Evolutionary conservation across 1,140 invertebrate genomes (phyloP).

Genomic region (Aphelenchoides fujianensis): DNA sequence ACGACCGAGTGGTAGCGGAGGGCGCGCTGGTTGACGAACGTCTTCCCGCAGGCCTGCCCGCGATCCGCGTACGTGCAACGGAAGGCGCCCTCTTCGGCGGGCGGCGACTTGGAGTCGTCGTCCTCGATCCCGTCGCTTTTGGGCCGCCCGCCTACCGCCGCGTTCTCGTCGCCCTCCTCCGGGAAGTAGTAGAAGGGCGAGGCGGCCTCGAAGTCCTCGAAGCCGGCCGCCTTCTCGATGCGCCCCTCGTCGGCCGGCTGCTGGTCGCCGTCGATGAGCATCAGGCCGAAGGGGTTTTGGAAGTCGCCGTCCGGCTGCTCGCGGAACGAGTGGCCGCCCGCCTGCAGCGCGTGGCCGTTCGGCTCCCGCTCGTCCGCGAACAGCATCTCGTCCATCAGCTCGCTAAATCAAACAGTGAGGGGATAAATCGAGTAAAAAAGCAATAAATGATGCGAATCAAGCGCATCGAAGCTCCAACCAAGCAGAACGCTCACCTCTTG

Average conservation of each 20-base stretch:
- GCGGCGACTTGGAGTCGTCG: neutral
- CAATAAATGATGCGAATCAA: no score
- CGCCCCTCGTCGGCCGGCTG: neutral
- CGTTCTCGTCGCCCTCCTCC: neutral
- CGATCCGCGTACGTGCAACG: neutral
- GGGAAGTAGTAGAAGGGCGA: neutral
- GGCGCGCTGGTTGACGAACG: constrained; percentile 10
- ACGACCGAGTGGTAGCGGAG: neutral
- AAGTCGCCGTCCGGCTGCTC: neutral
- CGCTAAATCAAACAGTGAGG: neutral
- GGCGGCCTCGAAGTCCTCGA: neutral
- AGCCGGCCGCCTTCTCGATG: no score
- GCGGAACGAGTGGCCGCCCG: no score
- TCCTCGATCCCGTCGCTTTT: neutral
- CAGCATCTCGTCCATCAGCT: neutral
- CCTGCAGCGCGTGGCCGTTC: no score
- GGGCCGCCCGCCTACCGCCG: neutral
- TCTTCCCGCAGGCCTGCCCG: neutral
- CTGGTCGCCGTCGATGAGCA: neutral
- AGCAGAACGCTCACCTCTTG: neutral
- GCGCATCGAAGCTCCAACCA: neutral
- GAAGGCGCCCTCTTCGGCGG: neutral
- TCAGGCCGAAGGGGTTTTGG: neutral
- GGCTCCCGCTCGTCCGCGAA: neutral
- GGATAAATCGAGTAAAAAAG: no score